Evolutionary conservation across 2,113 vertebrate genomes (phyloP).

Genomic region (Triplophysa siluroides): DNA sequence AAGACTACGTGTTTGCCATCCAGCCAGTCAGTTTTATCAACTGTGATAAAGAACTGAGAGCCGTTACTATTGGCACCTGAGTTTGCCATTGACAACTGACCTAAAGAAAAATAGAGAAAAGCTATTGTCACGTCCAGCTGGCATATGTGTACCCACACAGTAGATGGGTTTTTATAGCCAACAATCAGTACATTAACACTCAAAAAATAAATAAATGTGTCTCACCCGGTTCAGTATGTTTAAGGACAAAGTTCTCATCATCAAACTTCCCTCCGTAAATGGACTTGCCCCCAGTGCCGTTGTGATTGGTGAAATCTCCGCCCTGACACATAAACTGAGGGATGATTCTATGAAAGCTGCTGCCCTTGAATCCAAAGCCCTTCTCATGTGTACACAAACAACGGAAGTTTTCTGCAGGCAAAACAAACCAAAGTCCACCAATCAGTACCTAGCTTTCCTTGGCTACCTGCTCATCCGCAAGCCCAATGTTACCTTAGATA

Average conservation of each 20-base stretch:
- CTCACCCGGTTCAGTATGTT: constrained; percentile 91
- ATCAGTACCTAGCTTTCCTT: neutral
- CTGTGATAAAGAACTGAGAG: constrained; percentile 95
- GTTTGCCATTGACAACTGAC: constrained; percentile 91
- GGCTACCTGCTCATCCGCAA: neutral
- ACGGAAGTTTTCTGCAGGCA: constrained; percentile 87
- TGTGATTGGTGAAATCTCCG: constrained; percentile 97
- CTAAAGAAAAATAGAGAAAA: constrained; percentile 58
- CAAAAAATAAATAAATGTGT: neutral
- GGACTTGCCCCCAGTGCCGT: constrained; percentile 93
- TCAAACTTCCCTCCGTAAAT: constrained; percentile 96
- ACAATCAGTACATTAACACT: neutral
- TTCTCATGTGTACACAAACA: constrained; percentile 96
- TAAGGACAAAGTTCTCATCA: constrained; percentile 97
- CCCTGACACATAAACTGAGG: constrained; percentile 99
- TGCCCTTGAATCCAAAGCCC: constrained; percentile 95
- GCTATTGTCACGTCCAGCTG: neutral
- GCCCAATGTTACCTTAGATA: too few species aligned
- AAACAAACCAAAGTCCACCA: neutral
- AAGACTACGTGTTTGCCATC: constrained; percentile 95
- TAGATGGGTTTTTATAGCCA: too few species aligned
- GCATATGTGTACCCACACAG: neutral
- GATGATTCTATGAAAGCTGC: constrained; percentile 94
- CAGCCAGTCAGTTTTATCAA: constrained; percentile 92
- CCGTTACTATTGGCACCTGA: constrained; percentile 87